These are phyloP conservation scores for Acanthurus tractus DNA, from an alignment of 2,797 vertebrate species.

Conservation along the genomic window DNA sequence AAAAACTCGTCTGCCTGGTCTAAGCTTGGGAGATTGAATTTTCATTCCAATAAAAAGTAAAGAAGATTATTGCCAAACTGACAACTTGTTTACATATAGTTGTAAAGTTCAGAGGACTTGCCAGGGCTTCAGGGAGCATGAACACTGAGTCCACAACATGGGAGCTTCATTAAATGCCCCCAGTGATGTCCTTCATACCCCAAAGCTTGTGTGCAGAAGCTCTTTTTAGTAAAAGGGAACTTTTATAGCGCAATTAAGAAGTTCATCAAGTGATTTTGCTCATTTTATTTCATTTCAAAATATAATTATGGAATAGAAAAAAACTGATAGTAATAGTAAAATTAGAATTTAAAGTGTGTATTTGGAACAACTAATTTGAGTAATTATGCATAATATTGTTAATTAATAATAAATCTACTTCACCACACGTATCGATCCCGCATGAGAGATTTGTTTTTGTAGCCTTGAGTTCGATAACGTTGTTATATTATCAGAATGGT, in stretches of 20 bases:
- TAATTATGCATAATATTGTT: conserved; percentile 14
- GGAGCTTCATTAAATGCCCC: conserved; percentile 24
- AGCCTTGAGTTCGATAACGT: neutral
- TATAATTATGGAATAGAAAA: neutral
- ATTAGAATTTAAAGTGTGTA: neutral
- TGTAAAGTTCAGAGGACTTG: conserved; percentile 90
- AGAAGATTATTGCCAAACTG: conserved; percentile 91
- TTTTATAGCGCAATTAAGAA: neutral
- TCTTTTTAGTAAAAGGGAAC: conserved; percentile 74
- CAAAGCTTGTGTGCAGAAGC: neutral
- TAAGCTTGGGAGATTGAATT: conserved; percentile 91
- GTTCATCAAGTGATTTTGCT: neutral
- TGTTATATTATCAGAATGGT: neutral
- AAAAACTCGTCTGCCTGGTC: conserved; percentile 90
- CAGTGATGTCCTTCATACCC: conserved; percentile 12
- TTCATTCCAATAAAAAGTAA: conserved; percentile 91
- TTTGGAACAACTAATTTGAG: neutral
- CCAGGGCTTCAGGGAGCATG: conserved; percentile 50
- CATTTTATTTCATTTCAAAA: neutral
- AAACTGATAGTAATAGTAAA: neutral
- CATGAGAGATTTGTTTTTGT: conserved; percentile 6
- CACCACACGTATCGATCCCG: neutral
- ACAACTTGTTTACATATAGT: conserved; percentile 94
- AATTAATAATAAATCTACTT: conserved; percentile 12
- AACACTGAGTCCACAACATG: conserved; percentile 34